Base-by-base conservation (phyloP, 1,140 invertebrate genomes). In the Battus philenor region DNA sequence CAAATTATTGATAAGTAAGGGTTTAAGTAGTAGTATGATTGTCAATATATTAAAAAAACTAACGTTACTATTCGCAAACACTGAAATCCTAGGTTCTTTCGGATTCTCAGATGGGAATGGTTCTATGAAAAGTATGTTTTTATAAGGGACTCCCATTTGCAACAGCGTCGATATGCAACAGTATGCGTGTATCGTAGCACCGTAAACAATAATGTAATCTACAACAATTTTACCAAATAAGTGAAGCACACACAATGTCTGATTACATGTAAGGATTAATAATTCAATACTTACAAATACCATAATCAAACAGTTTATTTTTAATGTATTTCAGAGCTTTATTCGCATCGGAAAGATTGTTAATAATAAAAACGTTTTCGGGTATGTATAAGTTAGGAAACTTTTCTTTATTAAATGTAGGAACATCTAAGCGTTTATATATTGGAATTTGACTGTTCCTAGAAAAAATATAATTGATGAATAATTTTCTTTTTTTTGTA, bases 201-300 rank as follows among this genome's bases (percentile, higher is more conserved):
- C 91, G 51, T 92, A 91, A 1, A 92, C 84, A 1, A 92, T 65
- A 12, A 92, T 85, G 13, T 71, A 71, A 38, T 57, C 78, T 82
- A 50, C 4, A 68, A 60, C 43, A 50, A 8, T n/a, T n/a, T n/a
- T n/a, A n/a, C n/a, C n/a, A n/a, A n/a, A n/a, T n/a, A n/a, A n/a
- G n/a, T n/a, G 16, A 50, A 48, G 58, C 20, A n/a, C n/a, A n/a
- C n/a, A n/a, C n/a, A n/a, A n/a, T n/a, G n/a, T n/a, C n/a, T n/a
- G n/a, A n/a, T n/a, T n/a, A n/a, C n/a, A n/a, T n/a, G n/a, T n/a
- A n/a, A n/a, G n/a, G n/a, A n/a, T n/a, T n/a, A n/a, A n/a, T n/a
- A n/a, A n/a, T n/a, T n/a, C n/a, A n/a, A 38, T 17, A 41, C 38
- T 1, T 41, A 41, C 38, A 29, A 15, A 26, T 22, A 9, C 29